Conservation (phyloP, 1,140 invertebrate species). For the Hetaerina americana region DNA sequence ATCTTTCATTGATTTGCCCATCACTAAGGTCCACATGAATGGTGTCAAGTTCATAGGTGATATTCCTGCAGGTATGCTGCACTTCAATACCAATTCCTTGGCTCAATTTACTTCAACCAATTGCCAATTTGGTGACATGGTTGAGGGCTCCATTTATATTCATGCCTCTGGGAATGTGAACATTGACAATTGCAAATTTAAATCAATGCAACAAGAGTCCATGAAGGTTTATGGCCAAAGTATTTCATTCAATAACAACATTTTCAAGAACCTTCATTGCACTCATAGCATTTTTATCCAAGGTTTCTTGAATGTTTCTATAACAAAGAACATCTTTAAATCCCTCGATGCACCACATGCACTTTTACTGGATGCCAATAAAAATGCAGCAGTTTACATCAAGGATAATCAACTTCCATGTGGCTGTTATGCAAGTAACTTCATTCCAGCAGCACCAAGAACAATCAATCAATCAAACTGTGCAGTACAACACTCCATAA, state of each 20-base stretch:
- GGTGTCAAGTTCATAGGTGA: not conserved
- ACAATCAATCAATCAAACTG: not conserved
- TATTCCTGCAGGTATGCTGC: not conserved
- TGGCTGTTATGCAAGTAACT: not conserved
- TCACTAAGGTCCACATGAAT: not conserved
- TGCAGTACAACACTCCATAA: not conserved
- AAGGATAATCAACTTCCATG: not conserved
- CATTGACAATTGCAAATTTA: not conserved
- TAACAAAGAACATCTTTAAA: not conserved
- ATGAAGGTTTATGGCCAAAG: not conserved
- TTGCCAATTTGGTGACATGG: not conserved
- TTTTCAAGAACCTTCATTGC: not conserved
- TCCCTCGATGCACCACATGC: not conserved
- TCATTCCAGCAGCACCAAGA: not conserved
- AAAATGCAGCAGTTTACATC: not conserved
- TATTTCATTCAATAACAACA: not conserved
- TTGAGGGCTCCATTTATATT: not conserved
- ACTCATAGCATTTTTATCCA: not conserved
- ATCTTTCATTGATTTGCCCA: not conserved
- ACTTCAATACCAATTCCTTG: not conserved
- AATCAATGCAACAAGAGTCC: not conserved
- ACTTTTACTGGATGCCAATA: not conserved
- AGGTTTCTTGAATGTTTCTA: not conserved
- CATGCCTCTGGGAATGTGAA: not conserved
- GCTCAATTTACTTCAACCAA: not conserved